These are phyloP conservation scores for Fukomys damarensis DNA, from an alignment of 2,113 vertebrate species.

Conservation along the genomic window DNA sequence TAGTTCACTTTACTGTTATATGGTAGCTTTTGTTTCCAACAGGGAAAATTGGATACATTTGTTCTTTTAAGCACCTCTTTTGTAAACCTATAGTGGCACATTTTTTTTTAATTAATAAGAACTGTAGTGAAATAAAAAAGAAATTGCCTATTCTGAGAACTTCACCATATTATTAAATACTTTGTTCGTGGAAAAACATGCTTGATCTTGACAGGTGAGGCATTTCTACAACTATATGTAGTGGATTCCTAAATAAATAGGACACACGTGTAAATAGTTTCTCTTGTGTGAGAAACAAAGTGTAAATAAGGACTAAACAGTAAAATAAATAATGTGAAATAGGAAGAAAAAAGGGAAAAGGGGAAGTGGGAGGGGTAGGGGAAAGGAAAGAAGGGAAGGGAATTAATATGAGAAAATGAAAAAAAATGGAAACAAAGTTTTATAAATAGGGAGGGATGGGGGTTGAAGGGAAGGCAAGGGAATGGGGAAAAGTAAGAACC, in stretches of 20 bases:
- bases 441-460: no score
- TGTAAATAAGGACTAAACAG: no score
- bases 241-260: constrained; percentile 31
- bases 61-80: constrained; percentile 68
- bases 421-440: no score
- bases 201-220: constrained; percentile 41
- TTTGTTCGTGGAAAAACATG: constrained; percentile 47
- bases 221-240: not conserved
- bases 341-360: no score
- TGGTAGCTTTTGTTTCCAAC: constrained; percentile 52
- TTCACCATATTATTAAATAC: constrained; percentile 49
- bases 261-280: no score
- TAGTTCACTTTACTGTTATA: constrained; percentile 41
- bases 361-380: no score
- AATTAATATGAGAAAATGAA: no score
- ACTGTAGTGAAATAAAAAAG: not conserved
- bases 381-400: no score
- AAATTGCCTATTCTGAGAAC: constrained; percentile 42
- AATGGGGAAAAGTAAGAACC: no score
- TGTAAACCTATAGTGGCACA: constrained; percentile 13
- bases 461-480: no score
- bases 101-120: constrained; percentile 60
- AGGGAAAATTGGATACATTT: constrained; percentile 57
- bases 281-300: no score
- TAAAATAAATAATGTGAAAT: no score